Conservation (phyloP, 2,113 vertebrate genomes). For the Cyanoderma ruficeps region DNA sequence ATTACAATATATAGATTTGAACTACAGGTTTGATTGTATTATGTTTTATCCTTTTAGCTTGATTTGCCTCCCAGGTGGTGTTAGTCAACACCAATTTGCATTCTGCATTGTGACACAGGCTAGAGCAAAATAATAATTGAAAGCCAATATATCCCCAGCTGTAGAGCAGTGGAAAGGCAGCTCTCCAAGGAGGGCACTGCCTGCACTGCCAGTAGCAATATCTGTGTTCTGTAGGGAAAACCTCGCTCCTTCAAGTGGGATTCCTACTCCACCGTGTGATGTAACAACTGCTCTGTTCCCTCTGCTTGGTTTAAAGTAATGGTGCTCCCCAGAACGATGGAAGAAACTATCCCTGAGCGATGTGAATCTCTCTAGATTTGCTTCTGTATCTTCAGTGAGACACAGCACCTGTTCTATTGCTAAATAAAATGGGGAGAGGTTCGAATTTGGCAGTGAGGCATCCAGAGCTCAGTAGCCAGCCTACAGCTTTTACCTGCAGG, state of each 20-base stretch:
- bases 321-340: not conserved
- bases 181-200: not conserved
- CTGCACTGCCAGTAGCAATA: not conserved
- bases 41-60: not conserved
- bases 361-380: not conserved
- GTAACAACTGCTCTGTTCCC: not conserved
- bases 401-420: rapidly evolving
- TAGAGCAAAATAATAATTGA: not conserved
- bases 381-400: not conserved
- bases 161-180: not conserved
- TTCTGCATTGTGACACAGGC: not conserved
- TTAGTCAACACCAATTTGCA: not conserved
- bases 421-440: not conserved
- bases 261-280: not conserved
- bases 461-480: not conserved
- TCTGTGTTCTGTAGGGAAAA: not conserved
- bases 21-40: not conserved
- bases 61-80: not conserved
- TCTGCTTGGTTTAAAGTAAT: not conserved
- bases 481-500: not conserved
- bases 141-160: not conserved
- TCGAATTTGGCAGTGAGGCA: not conserved
- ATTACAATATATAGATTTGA: not conserved
- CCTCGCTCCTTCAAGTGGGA: not conserved
- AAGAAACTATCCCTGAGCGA: not conserved